phyloP scores from a whole-genome alignment of 2,113 vertebrate species.

The Indri indri region DNA sequence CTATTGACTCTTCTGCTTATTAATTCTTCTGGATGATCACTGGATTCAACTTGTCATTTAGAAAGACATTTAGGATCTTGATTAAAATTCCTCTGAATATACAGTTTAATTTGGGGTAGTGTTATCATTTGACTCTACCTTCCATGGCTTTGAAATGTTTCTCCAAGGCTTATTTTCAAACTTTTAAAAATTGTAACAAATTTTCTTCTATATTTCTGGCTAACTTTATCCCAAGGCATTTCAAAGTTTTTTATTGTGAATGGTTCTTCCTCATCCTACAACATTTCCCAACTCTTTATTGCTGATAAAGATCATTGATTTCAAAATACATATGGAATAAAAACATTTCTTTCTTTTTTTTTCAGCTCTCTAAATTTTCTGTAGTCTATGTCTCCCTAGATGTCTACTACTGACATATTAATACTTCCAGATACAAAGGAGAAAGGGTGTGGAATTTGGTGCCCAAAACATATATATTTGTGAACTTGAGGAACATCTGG shows the following conservation, averaged over 20 bases:
- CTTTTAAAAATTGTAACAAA: background rate
- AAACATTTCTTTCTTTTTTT: no score
- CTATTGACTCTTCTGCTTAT: background rate
- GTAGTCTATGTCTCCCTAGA: background rate
- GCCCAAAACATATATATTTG: background rate
- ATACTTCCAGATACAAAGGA: background rate
- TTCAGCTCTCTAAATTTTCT: no score
- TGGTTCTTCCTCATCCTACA: background rate
- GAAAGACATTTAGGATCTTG: background rate
- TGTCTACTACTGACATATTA: no score
- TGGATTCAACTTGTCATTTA: background rate
- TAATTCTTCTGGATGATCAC: slow-evolving; percentile 15
- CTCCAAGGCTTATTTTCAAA: background rate
- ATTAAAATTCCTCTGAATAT: background rate
- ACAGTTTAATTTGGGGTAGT: background rate
- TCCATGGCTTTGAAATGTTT: background rate
- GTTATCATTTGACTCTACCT: background rate
- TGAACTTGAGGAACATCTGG: background rate
- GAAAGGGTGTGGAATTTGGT: background rate
- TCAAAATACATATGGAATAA: background rate
- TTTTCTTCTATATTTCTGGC: background rate
- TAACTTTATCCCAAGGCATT: background rate
- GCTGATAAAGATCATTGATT: background rate
- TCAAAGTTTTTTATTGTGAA: background rate
- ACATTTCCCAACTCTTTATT: background rate